Evolutionary conservation across 64 coral and sea anemone genomes (phyloP).

Genomic region (Porites lutea): DNA sequence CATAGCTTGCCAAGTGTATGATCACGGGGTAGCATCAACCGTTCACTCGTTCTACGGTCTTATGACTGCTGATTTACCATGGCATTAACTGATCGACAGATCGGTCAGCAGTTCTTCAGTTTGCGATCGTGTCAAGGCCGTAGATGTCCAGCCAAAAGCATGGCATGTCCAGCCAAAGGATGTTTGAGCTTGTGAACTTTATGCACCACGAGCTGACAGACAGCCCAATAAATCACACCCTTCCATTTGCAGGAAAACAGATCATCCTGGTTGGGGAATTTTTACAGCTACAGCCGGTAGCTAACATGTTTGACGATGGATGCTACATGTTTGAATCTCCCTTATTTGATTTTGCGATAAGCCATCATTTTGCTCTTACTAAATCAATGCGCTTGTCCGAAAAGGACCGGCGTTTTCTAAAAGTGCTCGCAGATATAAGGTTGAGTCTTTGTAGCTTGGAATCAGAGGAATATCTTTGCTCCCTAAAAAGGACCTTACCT

Average conservation of each 20-base stretch:
- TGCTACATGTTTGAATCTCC: constrained; percentile 38
- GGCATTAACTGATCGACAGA: constrained; percentile 2
- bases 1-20: constrained; percentile 32
- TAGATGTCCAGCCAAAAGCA: too few relatives aligned
- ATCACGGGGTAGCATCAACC: neutral
- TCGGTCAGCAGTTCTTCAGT: neutral
- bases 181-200: constrained; percentile 38
- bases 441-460: constrained; percentile 15
- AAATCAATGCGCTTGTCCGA: constrained; percentile 21
- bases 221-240: neutral
- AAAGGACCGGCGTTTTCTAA: constrained; percentile 13
- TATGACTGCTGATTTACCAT: constrained; percentile 51
- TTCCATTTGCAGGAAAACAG: constrained; percentile 25
- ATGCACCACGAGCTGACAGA: constrained; percentile 13
- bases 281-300: constrained; percentile 25
- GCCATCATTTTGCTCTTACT: constrained; percentile 13
- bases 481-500: constrained; percentile 20
- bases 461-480: constrained; percentile 28
- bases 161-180: constrained; percentile 35
- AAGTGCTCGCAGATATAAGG: constrained; percentile 37
- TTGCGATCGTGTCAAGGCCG: neutral
- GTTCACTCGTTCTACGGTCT: constrained; percentile 53
- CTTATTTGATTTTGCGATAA: constrained; percentile 9
- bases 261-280: constrained; percentile 56
- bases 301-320: constrained; percentile 38